A percentile compares a stretch with the other conserved stretches of the same genome.
phyloP scores from a whole-genome alignment of 2,888 invertebrate species.

The Meiosimyza decipiens region DNA sequence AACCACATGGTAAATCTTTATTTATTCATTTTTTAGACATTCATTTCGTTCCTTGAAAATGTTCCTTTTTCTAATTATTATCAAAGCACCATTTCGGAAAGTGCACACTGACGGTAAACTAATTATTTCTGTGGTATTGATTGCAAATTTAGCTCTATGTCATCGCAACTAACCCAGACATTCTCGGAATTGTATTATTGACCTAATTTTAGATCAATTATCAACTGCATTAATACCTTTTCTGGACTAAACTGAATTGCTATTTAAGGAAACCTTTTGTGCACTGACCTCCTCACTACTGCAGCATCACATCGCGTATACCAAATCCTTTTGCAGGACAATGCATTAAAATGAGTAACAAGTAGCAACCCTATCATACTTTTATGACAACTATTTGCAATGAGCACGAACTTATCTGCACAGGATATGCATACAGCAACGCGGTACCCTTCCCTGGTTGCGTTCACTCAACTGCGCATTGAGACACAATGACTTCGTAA shows the following conservation, averaged over 20 bases:
- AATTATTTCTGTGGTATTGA: too few species aligned
- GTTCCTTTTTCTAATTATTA: too few species aligned
- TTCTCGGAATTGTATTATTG: constrained; percentile 56
- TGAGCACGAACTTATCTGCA: constrained; percentile 37
- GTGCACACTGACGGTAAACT: constrained; percentile 36
- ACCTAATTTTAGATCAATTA: constrained; percentile 44
- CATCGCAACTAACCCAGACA: not conserved
- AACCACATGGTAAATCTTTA: too few species aligned
- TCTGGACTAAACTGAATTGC: constrained; percentile 32
- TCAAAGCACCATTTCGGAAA: too few species aligned
- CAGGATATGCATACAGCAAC: constrained; percentile 41
- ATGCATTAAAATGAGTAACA: constrained; percentile 44
- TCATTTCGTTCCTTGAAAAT: too few species aligned
- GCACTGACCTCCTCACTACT: constrained; percentile 9
- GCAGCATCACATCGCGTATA: constrained; percentile 12
- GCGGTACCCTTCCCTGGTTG: constrained; percentile 34
- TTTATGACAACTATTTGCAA: constrained; percentile 50
- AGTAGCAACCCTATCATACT: constrained; percentile 61
- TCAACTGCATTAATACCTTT: constrained; percentile 43
- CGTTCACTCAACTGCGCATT: not conserved
- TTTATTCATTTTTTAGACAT: too few species aligned
- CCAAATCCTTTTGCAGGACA: constrained; percentile 38
- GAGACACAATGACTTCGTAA: not conserved
- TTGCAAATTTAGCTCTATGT: constrained; percentile 37
- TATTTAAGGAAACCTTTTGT: constrained; percentile 6